Percentiles rank a stretch among this genome's conserved stretches.
Evolutionary conservation across 2,797 vertebrate genomes (phyloP).

Genomic region (Cirrhinus mrigala): DNA sequence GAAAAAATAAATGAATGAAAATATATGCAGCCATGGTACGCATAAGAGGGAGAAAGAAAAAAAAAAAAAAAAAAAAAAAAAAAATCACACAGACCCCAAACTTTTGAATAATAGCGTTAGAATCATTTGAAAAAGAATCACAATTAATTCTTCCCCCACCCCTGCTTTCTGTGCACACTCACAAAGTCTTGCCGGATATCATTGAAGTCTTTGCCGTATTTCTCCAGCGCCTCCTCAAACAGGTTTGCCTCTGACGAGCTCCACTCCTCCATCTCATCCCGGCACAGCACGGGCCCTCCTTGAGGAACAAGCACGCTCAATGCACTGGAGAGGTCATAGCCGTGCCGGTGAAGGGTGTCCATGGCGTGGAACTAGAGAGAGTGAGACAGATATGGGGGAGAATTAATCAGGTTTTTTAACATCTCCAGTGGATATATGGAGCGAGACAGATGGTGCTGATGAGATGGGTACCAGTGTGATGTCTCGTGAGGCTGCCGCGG

Average conservation of each 20-base stretch:
- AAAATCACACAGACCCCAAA: background rate
- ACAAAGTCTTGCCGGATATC: conserved; percentile 99
- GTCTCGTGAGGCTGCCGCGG: conserved; percentile 94
- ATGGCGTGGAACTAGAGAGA: conserved; percentile 91
- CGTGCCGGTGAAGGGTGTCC: conserved; percentile 93
- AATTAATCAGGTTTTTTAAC: conserved; percentile 9
- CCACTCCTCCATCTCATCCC: conserved; percentile 99
- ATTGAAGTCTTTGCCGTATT: conserved; percentile 98
- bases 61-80: background rate
- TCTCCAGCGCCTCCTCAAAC: conserved; percentile 96
- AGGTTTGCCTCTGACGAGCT: conserved; percentile 95
- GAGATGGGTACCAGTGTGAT: conserved; percentile 88
- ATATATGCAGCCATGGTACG: background rate
- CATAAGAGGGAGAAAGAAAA: background rate
- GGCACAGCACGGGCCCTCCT: conserved; percentile 92
- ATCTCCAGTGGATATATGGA: background rate
- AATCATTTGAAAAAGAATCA: background rate
- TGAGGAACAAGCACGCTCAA: conserved; percentile 92
- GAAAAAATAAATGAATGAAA: background rate
- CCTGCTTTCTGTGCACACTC: conserved; percentile 71
- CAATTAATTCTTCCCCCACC: background rate
- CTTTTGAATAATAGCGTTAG: background rate
- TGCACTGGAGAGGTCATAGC: conserved; percentile 93
- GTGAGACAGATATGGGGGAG: conserved; percentile 18
- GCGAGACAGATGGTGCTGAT: conserved; percentile 25